Evolutionary conservation across 1,140 invertebrate genomes (phyloP).

Genomic region (Drosophila dunni): DNA sequence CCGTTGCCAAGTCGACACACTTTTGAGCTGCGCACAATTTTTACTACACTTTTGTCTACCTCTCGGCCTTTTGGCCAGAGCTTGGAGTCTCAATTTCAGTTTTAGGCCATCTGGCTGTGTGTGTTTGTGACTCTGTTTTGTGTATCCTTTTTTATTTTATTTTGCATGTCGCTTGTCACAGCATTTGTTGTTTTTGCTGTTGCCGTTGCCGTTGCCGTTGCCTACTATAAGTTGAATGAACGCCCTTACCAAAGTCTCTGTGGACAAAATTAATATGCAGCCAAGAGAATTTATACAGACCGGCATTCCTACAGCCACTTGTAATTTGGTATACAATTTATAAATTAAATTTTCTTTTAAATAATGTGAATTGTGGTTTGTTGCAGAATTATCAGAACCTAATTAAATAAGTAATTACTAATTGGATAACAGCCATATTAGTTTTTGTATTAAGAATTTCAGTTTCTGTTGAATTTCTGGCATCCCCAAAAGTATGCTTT

Average conservation of each 20-base stretch:
- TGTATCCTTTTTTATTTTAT: constrained; percentile 38
- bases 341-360: constrained; percentile 35
- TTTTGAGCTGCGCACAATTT: constrained; percentile 72
- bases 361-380: constrained; percentile 24
- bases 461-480: neutral
- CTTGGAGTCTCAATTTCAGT: constrained; percentile 39
- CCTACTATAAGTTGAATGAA: constrained; percentile 52
- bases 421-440: neutral
- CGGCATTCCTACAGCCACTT: constrained; percentile 12
- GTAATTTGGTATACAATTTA: constrained; percentile 35
- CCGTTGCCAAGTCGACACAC: constrained; percentile 73
- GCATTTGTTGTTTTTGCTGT: constrained; percentile 25
- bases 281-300: constrained; percentile 18
- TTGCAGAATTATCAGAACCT: neutral
- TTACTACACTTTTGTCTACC: constrained; percentile 58
- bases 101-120: constrained; percentile 52
- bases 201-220: constrained; percentile 9
- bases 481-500: neutral
- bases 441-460: too few relatives aligned
- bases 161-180: constrained; percentile 58
- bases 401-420: neutral
- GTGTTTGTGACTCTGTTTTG: constrained; percentile 40
- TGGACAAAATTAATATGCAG: constrained; percentile 47
- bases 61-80: constrained; percentile 36
- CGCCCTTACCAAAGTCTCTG: constrained; percentile 43